These are phyloP conservation scores for Galaxias olidus DNA, from an alignment of 2,797 vertebrate species.

Conservation along the genomic window DNA sequence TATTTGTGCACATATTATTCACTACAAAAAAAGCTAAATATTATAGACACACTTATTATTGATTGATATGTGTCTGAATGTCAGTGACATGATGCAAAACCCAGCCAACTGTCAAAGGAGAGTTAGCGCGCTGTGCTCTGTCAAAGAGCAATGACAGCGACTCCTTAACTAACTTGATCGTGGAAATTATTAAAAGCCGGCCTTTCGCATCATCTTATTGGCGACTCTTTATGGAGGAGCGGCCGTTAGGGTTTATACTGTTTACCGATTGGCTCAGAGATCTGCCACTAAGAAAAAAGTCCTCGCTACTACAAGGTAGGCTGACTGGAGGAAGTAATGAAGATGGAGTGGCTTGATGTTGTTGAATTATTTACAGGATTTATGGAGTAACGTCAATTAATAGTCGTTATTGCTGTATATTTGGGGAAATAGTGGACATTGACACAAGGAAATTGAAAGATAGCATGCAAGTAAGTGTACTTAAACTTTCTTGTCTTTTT, in stretches of 20 bases:
- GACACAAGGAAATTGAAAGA: constrained; percentile 43
- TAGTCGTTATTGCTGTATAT: constrained; percentile 23
- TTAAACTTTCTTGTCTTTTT: constrained; percentile 33
- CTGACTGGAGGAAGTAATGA: constrained; percentile 77
- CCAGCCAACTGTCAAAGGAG: too few relatives aligned
- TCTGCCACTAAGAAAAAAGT: constrained; percentile 46
- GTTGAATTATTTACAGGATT: constrained; percentile 70
- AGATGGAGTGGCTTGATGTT: constrained; percentile 71
- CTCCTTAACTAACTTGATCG: constrained; percentile 61
- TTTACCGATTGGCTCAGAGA: constrained; percentile 55
- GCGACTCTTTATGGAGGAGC: constrained; percentile 28
- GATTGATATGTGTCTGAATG: too few relatives aligned
- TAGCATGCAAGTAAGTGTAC: constrained; percentile 81
- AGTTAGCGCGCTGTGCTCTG: constrained; percentile 16
- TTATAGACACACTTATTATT: too few relatives aligned
- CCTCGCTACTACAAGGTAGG: constrained; percentile 57
- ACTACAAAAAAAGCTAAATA: too few relatives aligned
- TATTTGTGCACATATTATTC: too few relatives aligned
- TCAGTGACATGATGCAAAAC: too few relatives aligned
- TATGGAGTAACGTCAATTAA: constrained; percentile 58
- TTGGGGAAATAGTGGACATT: constrained; percentile 36
- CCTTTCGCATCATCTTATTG: constrained; percentile 48
- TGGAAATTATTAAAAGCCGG: constrained; percentile 58
- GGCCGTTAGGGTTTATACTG: constrained; percentile 9
- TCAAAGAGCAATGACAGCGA: constrained; percentile 58